A percentile compares a stretch with the other conserved stretches of the same genome.
phyloP scores from a whole-genome alignment of 1,140 invertebrate species.

The Aphidius gifuensis region DNA sequence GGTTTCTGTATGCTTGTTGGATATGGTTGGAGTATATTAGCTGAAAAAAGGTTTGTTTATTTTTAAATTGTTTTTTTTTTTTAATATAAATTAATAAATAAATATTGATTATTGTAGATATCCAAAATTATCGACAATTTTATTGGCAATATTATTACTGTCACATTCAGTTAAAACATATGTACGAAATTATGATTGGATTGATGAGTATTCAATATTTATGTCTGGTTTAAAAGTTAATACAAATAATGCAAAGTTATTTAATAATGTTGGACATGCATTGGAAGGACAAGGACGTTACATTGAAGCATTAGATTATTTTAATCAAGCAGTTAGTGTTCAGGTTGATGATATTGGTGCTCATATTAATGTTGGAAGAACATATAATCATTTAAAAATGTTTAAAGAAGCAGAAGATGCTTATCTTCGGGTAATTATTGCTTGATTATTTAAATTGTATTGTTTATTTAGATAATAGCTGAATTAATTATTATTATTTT shows the following conservation, averaged over 20 bases:
- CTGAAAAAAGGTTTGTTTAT: conserved; percentile 53
- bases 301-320: conserved; percentile 84
- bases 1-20: conserved; percentile 92
- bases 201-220: conserved; percentile 89
- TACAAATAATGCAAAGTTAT: conserved; percentile 89
- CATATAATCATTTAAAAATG: conserved; percentile 88
- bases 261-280: conserved; percentile 96
- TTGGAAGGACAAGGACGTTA: conserved; percentile 82
- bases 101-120: conserved; percentile 36
- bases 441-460: conserved; percentile 19
- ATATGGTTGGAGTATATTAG: conserved; percentile 66
- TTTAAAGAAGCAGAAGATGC: conserved; percentile 89
- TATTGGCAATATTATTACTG: conserved; percentile 67
- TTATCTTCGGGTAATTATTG: conserved; percentile 68
- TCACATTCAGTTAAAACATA: conserved; percentile 80
- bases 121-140: conserved; percentile 63
- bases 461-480: not conserved
- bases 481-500: conserved; percentile 21
- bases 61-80: conserved; percentile 8
- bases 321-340: conserved; percentile 88
- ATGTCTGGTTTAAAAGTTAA: conserved; percentile 89
- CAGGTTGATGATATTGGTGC: conserved; percentile 95
- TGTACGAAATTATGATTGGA: conserved; percentile 86
- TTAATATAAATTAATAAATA: not conserved
- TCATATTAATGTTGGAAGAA: conserved; percentile 94